Percentiles rank a stretch among this genome's conserved stretches.
phyloP scores from a whole-genome alignment of 2,797 vertebrate species.

The Phrynocephalus guinanensis region DNA sequence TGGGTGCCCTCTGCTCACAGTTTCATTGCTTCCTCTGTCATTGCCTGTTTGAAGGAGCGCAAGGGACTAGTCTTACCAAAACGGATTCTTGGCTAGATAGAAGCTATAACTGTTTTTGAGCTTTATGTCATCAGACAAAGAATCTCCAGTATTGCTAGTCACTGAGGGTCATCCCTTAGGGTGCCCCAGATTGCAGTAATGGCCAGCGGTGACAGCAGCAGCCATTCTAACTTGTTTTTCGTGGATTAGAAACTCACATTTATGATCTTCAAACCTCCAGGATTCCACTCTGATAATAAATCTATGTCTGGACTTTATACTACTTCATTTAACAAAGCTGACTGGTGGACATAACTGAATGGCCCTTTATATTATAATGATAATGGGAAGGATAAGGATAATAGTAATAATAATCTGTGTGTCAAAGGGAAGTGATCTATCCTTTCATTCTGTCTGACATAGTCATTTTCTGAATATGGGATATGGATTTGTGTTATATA shows the following conservation, averaged over 20 bases:
- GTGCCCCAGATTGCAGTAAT: neutral
- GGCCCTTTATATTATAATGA: neutral
- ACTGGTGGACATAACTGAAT: too few species aligned
- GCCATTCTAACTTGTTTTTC: neutral
- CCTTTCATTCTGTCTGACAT: neutral
- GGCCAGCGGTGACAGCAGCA: neutral
- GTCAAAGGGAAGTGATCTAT: neutral
- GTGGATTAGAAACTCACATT: neutral
- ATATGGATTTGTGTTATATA: neutral
- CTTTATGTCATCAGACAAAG: neutral
- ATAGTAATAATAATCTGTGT: neutral
- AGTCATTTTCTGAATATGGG: neutral
- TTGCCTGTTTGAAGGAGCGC: too few species aligned
- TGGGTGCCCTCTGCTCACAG: too few species aligned
- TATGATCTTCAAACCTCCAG: neutral
- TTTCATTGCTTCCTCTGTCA: too few species aligned
- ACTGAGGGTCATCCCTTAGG: neutral
- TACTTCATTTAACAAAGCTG: neutral
- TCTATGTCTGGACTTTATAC: neutral
- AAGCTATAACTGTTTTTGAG: neutral
- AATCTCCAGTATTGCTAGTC: neutral
- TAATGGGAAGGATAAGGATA: neutral
- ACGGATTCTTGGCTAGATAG: neutral
- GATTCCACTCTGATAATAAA: neutral
- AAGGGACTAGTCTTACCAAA: neutral